phyloP scores from a whole-genome alignment of 2,888 invertebrate species.

The Microdon myrmicae region DNA sequence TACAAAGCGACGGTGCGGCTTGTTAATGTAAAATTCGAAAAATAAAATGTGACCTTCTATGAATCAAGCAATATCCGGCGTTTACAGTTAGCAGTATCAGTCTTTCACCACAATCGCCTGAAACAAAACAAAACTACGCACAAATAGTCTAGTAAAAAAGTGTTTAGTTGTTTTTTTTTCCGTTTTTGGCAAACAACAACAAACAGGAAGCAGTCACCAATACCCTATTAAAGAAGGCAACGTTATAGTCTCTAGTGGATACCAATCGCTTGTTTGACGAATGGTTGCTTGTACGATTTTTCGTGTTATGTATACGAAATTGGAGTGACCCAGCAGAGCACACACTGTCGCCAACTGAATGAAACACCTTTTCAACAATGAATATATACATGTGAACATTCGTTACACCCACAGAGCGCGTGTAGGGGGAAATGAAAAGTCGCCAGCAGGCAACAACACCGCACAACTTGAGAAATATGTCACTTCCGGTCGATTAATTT shows the following conservation, averaged over 20 bases:
- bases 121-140: no score
- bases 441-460: conserved; percentile 16
- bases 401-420: not conserved
- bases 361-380: not conserved
- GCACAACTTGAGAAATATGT: conserved; percentile 52
- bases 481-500: conserved; percentile 54
- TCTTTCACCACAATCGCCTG: no score
- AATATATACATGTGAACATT: conserved; percentile 2
- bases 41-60: no score
- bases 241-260: conserved; percentile 13
- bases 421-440: conserved; percentile 18
- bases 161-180: no score
- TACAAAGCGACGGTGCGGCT: no score
- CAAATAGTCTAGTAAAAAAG: no score
- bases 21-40: no score
- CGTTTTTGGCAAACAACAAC: conserved; percentile 37
- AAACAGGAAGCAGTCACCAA: conserved; percentile 44
- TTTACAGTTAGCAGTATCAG: no score
- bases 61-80: no score
- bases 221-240: conserved; percentile 5
- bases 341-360: conserved; percentile 18
- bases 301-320: conserved; percentile 19
- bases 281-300: conserved; percentile 37
- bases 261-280: conserved; percentile 36
- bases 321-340: conserved; percentile 30